phyloP scores from a whole-genome alignment of 2,888 invertebrate genomes.

The Cheilosia variabilis region DNA sequence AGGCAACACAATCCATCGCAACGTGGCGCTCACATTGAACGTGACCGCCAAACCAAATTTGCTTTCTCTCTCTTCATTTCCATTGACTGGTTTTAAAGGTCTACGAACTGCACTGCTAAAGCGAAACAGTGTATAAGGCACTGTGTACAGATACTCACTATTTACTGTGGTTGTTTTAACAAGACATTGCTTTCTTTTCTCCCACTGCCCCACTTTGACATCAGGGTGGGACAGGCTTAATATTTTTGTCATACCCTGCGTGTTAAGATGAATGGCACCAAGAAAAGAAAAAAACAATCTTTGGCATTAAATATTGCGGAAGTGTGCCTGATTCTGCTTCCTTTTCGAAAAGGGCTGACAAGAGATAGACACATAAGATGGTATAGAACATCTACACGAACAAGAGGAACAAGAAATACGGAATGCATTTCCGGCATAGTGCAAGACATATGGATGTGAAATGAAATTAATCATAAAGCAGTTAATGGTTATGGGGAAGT shows the following conservation, averaged over 20 bases:
- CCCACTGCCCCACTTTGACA: slow-evolving; percentile 67
- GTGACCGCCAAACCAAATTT: slow-evolving; percentile 72
- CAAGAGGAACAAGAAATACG: slow-evolving; percentile 25
- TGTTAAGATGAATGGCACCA: no score
- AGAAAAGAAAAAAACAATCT: not conserved
- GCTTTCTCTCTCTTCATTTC: slow-evolving; percentile 70
- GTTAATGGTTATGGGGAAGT: slow-evolving; percentile 66
- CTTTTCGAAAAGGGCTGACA: slow-evolving; percentile 43
- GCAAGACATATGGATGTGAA: slow-evolving; percentile 20
- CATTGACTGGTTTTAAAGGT: slow-evolving; percentile 72
- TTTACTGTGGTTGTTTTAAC: slow-evolving; percentile 11
- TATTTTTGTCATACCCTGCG: not conserved
- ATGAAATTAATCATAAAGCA: slow-evolving; percentile 55
- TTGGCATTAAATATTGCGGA: slow-evolving; percentile 39
- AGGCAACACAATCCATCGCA: slow-evolving; percentile 14
- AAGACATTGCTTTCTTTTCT: slow-evolving; percentile 15
- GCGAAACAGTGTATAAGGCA: not conserved
- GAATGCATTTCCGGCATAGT: slow-evolving; percentile 68
- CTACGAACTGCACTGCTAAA: slow-evolving; percentile 50
- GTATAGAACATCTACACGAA: slow-evolving; percentile 12
- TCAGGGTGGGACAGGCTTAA: slow-evolving; percentile 11
- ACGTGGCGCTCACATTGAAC: slow-evolving; percentile 51
- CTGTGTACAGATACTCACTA: slow-evolving; percentile 12
- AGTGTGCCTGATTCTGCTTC: slow-evolving; percentile 48
- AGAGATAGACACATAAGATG: not conserved